Base-by-base conservation (phyloP, 2,797 vertebrate species). In the Lepilemur septentrionalis region DNA sequence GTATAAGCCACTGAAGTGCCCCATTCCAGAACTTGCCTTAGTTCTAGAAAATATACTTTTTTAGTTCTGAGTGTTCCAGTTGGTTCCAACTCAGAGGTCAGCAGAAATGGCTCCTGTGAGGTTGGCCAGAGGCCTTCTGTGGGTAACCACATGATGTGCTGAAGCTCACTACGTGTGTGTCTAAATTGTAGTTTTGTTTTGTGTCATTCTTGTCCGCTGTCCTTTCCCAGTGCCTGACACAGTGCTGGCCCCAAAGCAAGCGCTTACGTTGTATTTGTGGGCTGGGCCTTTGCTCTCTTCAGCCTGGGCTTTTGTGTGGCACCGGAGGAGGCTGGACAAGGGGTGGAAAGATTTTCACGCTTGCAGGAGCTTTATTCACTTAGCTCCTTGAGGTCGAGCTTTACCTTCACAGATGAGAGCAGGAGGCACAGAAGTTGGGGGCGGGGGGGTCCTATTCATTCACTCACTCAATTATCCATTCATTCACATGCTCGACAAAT, bases 371-470 rank as follows among this genome's bases (percentile, higher is more conserved):
- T 50, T 35, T 70, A 17, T 38, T 69, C 38, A 7, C 75, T 83
- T 22, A 12, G 5, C 32, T 50, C 30, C 87, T 17, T 35, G 67
- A 95, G 78, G 46, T 32, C 35, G 81, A 35, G 28, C n/a, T 61
- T 22, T 79, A 18, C 2, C 52, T 65, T 79, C 59, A 2, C 28
- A 65, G 46, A 28, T 35, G 25, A 85, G 52, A 46, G 61, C 7
- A 2, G 65, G 46, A 87, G 63, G 63, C 38, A 3, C 6, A 15
- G n/a, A 20, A 15, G n/a, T 15, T n/a, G 63, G 65, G 65, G 25
- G n/a, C n/a, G n/a, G 17, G 13, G 41, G 10, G 22, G 17, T 2
- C 13, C n/a, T 20, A 12, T 4, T 0, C 50, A 2, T 57, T 41
- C 38, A n/a, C 43, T 59, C 9, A 1, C 23, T 67, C 17, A 1